Evolutionary conservation across 1,140 invertebrate genomes (phyloP).

Genomic region (Bilobella aurantiaca): DNA sequence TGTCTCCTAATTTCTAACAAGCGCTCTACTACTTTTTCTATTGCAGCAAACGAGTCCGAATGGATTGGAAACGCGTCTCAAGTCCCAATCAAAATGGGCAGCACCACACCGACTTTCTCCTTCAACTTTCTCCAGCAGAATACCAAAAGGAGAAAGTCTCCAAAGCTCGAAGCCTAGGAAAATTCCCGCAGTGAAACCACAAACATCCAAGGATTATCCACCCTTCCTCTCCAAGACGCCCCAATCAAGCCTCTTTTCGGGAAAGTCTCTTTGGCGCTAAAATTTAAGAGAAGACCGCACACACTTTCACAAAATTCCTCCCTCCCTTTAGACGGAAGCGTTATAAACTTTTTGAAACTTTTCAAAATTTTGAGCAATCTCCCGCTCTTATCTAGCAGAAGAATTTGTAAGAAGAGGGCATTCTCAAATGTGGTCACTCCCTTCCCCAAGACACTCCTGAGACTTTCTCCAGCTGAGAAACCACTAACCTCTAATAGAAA

Average conservation of each 20-base stretch:
- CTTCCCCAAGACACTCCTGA: neutral
- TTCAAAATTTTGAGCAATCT: too few relatives aligned
- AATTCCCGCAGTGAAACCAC: neutral
- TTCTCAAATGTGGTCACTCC: too few relatives aligned
- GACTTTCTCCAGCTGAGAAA: too few relatives aligned
- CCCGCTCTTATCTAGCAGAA: too few relatives aligned
- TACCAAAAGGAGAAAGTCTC: neutral
- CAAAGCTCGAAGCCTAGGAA: neutral
- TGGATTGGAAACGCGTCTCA: neutral
- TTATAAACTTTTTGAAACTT: too few relatives aligned
- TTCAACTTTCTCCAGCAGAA: conserved; percentile 14
- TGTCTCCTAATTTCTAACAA: neutral
- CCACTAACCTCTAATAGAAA: too few relatives aligned
- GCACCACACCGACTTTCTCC: conserved; percentile 20
- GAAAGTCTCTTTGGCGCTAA: neutral
- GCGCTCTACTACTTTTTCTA: too few relatives aligned
- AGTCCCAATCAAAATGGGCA: conserved; percentile 18
- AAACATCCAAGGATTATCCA: neutral
- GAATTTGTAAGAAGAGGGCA: too few relatives aligned
- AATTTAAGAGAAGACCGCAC: too few relatives aligned
- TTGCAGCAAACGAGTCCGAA: too few relatives aligned
- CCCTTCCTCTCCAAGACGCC: too few relatives aligned
- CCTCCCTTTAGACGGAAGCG: neutral
- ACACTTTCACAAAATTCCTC: neutral
- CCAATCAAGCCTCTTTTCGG: neutral